A percentile compares a stretch with the other conserved stretches of the same genome.
Evolutionary conservation across 2,888 invertebrate genomes (phyloP).

Genomic region (Periphyllus acericola): DNA sequence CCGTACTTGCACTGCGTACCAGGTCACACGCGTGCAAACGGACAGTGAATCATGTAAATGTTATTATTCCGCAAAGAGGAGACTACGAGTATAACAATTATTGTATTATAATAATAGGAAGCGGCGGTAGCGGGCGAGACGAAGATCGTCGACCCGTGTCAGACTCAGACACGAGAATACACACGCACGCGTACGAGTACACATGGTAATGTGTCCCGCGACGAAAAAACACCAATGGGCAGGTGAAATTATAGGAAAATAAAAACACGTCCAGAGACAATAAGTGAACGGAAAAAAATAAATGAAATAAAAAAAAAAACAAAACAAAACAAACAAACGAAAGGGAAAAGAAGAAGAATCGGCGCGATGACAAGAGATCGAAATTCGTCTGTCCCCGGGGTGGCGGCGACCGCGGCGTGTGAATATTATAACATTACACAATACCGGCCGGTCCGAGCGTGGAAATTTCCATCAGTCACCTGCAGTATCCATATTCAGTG

Average conservation of each 20-base stretch:
- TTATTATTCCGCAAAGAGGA: background rate
- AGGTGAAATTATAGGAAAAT: conserved; percentile 25
- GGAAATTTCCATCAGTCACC: background rate
- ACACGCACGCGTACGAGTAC: background rate
- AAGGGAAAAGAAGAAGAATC: conserved; percentile 37
- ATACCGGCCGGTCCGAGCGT: background rate
- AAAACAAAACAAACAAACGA: conserved; percentile 8
- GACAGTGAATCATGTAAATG: background rate
- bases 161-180: background rate
- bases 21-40: background rate
- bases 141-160: conserved; percentile 15
- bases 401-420: conserved; percentile 15
- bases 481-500: background rate
- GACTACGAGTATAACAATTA: background rate
- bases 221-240: conserved; percentile 26
- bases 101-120: background rate
- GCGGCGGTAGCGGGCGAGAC: background rate
- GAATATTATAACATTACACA: conserved; percentile 25
- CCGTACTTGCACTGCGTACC: background rate
- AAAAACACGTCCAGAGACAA: background rate
- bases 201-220: conserved; percentile 24
- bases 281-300: background rate
- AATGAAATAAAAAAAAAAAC: background rate
- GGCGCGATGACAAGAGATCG: conserved; percentile 40
- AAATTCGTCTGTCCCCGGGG: conserved; percentile 44